A percentile compares a stretch with the other conserved stretches of the same genome.
phyloP scores from a whole-genome alignment of 2,888 invertebrate species.

The Zhuqinia jingwanae region DNA sequence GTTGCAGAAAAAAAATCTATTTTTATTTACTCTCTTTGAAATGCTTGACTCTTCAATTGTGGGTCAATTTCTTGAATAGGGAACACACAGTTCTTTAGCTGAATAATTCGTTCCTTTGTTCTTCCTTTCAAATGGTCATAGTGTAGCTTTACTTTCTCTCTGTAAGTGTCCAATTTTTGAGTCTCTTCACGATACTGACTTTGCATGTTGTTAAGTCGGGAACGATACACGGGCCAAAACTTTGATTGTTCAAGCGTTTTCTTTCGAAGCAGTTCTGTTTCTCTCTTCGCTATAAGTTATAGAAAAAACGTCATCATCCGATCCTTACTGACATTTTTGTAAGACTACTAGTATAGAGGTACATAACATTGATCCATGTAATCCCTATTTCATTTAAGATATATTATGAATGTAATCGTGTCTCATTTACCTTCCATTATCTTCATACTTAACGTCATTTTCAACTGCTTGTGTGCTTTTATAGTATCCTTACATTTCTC shows the following conservation, averaged over 20 bases:
- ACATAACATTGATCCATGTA: too few relatives aligned
- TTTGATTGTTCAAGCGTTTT: conserved; percentile 81
- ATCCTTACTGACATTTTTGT: too few relatives aligned
- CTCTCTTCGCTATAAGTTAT: conserved; percentile 79
- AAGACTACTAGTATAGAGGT: too few relatives aligned
- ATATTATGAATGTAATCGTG: too few relatives aligned
- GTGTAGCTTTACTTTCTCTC: conserved; percentile 82
- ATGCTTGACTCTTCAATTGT: conserved; percentile 40
- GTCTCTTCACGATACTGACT: conserved; percentile 83
- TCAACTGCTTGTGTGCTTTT: conserved; percentile 71
- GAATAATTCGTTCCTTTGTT: conserved; percentile 84
- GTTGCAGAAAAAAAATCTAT: too few relatives aligned
- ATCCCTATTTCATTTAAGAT: too few relatives aligned
- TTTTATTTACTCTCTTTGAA: conserved; percentile 34
- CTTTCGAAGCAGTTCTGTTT: conserved; percentile 81
- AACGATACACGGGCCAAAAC: conserved; percentile 85
- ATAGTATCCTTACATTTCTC: conserved; percentile 72
- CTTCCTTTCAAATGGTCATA: conserved; percentile 84
- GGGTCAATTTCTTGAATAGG: conserved; percentile 82
- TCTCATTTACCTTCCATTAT: conserved; percentile 73
- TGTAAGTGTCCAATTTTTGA: conserved; percentile 83
- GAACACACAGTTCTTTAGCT: conserved; percentile 87
- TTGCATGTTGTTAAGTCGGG: conserved; percentile 85
- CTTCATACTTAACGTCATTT: conserved; percentile 58
- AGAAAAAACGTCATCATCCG: too few relatives aligned